Evolutionary conservation across 1,140 invertebrate genomes (phyloP), one percentile per base, ranked within the genome.

Genomic region (Drosophila repletoides): DNA sequence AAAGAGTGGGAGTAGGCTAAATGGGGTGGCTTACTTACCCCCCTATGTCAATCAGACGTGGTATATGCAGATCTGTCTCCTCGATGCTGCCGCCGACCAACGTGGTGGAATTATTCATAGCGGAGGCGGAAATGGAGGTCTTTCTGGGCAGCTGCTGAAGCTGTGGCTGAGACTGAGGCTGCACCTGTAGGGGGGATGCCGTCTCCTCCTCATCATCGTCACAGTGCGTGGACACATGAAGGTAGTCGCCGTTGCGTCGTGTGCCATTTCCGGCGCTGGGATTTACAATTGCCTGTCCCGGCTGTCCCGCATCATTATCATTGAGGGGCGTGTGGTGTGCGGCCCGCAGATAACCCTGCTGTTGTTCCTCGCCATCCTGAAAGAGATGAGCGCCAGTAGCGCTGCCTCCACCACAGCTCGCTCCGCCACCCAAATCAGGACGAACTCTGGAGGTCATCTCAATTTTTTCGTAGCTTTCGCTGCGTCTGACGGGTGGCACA

Each of bases 381-480:
- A 88, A 89, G n/a, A 88, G 70, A 0, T 40, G 69, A 0, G 73
- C 88, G 17, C 88, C 69, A 2, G 76, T 66, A 41, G 72, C 80
- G 28, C 81, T 86, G 59, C 81, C 81, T 9, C 81, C 81, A 5
- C 91, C 90, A 61, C 91, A 91, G 5, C 88, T 90, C 36, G 86
- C 90, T 48, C 79, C 91, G 45, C 92, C 92, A 12, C 83, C 77
- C 49, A 89, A 43, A 22, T 89, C 87, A 21, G 87, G 87, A 15
- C 87, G 87, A 38, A 79, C 71, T 6, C 87, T 51, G 6, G 81
- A 56, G n/a, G 88, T 94, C 91, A 94, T 92, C 80, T 95, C 94
- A 59, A 95, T 95, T 91, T 95, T 95, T 86, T 95, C 94, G 76
- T 95, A 95, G 88, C 92, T 94, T 71, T 94, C 94, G 31, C 93